These are phyloP conservation scores for Petrocephalus sullivani DNA, from an alignment of 2,797 vertebrate species.

Conservation along the genomic window DNA sequence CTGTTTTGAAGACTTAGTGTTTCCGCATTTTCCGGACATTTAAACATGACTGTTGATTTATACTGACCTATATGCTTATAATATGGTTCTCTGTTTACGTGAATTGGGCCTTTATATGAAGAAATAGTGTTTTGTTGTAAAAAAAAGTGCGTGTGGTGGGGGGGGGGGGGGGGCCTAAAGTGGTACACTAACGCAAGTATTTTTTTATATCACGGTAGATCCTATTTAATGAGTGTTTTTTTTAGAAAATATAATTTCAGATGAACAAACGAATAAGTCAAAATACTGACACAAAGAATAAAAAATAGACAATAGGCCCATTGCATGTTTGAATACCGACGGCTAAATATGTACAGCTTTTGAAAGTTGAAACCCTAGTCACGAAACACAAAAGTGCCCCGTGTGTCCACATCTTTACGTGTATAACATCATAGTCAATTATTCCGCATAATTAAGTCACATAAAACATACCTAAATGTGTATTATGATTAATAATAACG, in stretches of 20 bases:
- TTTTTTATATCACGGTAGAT: not conserved
- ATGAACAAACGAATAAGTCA: not conserved
- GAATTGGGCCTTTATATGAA: not conserved
- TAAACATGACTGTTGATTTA: not conserved
- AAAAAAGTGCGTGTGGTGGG: not conserved
- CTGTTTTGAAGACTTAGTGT: not conserved
- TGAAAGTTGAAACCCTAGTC: not conserved
- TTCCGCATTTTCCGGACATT: constrained; percentile 1
- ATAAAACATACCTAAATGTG: not conserved
- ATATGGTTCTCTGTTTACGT: not conserved
- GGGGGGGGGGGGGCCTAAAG: not conserved
- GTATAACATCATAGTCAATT: not conserved
- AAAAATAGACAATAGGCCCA: not conserved
- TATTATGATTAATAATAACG: not conserved
- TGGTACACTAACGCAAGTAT: not conserved
- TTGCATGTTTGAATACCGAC: not conserved
- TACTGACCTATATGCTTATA: not conserved
- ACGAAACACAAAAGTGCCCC: not conserved
- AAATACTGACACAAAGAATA: not conserved
- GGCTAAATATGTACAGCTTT: not conserved
- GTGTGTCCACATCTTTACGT: not conserved
- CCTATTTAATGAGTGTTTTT: no score
- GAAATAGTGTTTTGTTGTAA: not conserved
- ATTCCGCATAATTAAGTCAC: not conserved
- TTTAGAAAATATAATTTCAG: not conserved